phyloP scores from a whole-genome alignment of 2,113 vertebrate species.

The Nettapus auritus region DNA sequence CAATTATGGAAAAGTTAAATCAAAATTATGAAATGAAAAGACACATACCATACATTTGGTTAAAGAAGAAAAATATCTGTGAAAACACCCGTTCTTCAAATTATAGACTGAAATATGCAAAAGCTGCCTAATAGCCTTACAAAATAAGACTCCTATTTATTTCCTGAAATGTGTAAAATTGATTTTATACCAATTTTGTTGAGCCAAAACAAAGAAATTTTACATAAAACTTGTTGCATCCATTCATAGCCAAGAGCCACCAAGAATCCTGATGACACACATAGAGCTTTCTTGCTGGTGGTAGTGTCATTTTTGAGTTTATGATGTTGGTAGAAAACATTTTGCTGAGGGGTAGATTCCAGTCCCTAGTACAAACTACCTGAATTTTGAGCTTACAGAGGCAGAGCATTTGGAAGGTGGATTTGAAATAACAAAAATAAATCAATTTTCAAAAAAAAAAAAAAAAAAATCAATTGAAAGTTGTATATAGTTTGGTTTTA shows the following conservation, averaged over 20 bases:
- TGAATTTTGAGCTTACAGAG: neutral
- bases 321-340: neutral
- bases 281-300: neutral
- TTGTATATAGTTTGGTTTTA: neutral
- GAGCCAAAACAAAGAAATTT: neutral
- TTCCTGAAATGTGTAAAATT: neutral
- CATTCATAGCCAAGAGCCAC: neutral
- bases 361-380: neutral
- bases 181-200: neutral
- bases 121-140: neutral
- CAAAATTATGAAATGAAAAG: slow-evolving; percentile 12
- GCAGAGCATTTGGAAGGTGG: neutral
- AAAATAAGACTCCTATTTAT: neutral
- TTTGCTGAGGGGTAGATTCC: neutral
- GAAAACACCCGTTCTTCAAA: neutral
- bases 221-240: neutral
- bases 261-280: neutral
- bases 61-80: neutral
- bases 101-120: neutral
- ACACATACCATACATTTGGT: neutral
- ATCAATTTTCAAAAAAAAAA: neutral
- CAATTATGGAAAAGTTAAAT: slow-evolving; percentile 13
- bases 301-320: neutral
- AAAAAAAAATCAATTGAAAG: neutral
- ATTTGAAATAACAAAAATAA: neutral